Conservation (phyloP, 2,797 vertebrate species). For the Xiphophorus birchmanni region DNA sequence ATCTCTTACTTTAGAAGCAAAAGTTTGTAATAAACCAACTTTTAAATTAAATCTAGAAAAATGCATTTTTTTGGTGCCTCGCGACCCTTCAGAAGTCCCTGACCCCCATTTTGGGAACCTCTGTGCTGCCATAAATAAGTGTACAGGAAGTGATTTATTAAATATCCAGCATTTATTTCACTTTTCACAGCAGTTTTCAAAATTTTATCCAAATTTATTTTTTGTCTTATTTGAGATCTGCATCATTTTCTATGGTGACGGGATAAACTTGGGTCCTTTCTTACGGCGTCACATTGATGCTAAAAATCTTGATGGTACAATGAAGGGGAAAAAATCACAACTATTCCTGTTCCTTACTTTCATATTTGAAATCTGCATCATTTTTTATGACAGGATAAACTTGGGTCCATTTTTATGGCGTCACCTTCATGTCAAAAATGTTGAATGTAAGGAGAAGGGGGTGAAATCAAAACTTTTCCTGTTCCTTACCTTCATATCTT, state of each 20-base stretch:
- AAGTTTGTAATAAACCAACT: neutral
- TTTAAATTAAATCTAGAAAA: neutral
- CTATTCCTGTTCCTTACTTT: neutral
- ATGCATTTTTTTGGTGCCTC: too few species aligned
- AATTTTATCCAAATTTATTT: neutral
- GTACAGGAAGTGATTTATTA: neutral
- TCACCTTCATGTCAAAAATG: too few species aligned
- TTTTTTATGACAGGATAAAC: too few species aligned
- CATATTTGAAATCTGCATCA: too few species aligned
- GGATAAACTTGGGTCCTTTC: neutral
- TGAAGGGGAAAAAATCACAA: too few species aligned
- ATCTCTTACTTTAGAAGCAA: neutral
- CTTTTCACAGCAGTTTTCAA: neutral
- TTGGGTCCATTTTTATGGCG: too few species aligned
- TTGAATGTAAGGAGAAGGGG: neutral
- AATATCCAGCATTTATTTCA: neutral
- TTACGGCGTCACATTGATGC: neutral
- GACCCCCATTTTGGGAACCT: neutral
- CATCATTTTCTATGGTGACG: too few species aligned
- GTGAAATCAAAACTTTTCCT: neutral
- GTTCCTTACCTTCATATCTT: neutral
- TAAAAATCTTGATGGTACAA: neutral
- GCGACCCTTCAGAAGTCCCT: too few species aligned
- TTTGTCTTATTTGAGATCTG: neutral
- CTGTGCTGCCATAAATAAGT: neutral